Evolutionary conservation across 2,888 invertebrate genomes (phyloP), one percentile per base, ranked within the genome.

Genomic region (Agonopterix subpropinquella): DNA sequence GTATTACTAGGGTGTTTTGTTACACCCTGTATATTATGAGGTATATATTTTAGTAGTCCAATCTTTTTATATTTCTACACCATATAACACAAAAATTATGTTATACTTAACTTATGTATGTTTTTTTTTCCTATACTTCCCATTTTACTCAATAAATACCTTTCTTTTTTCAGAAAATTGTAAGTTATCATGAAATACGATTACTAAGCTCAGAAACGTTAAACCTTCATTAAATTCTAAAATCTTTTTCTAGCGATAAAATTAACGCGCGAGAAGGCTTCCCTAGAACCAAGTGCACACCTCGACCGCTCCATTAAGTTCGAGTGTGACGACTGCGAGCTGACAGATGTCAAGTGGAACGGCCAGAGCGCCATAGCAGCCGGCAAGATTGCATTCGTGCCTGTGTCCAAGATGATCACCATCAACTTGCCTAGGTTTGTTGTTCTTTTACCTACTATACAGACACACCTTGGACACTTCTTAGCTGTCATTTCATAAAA

Each of bases 381-480:
- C 0, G 79, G 78, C 0, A 47, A 67, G 1, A 62, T 81, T 13
- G 61, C 70, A 11, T 53, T 76, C 11, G 61, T 73, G 8, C 53
- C 65, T 0, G 53, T 55, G 0, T 56, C 66, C 1, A 76, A 71
- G 43, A 61, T 67, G 53, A 56, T 82, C 56, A 77, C 64, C 54
- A 71, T 81, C 39, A 80, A 78, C 49, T 77, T 78, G 45, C 72
- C 78, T 0, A 71, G 71, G 82, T 80, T 49, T 48, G 45, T 41
- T 5, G 1, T 5, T 7, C 39, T 37, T 9, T 9, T 37, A 3
- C 8, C 8, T 37, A 37, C 37, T 10, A n/a, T n/a, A 37, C 18
- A 18, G 18, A 4, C 13, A 13, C 13, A n/a, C n/a, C n/a, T n/a
- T n/a, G n/a, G n/a, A n/a, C n/a, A n/a, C n/a, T n/a, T n/a, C n/a